These are phyloP conservation scores for Drosophila borealis DNA, from an alignment of 2,888 invertebrate species.

Conservation along the genomic window DNA sequence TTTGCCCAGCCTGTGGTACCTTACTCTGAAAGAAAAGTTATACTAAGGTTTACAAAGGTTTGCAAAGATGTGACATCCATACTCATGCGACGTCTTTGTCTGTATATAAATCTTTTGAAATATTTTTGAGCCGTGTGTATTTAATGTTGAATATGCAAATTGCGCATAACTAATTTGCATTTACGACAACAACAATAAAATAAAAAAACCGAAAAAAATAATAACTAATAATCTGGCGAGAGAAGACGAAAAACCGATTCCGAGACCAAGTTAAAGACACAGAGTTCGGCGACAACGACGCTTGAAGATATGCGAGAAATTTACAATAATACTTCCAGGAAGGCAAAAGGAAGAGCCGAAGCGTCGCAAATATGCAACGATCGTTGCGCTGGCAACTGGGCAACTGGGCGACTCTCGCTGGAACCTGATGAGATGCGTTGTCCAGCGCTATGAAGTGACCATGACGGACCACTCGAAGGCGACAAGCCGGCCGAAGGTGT, in stretches of 20 bases:
- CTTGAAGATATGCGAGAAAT: slow-evolving; percentile 77
- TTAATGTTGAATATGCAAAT: slow-evolving; percentile 80
- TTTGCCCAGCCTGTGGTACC: background rate
- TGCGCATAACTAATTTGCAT: slow-evolving; percentile 76
- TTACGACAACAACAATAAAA: slow-evolving; percentile 58
- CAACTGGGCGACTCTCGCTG: slow-evolving; percentile 2
- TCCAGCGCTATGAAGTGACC: slow-evolving; percentile 68
- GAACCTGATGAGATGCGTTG: slow-evolving; percentile 53
- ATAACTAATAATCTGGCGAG: slow-evolving; percentile 75
- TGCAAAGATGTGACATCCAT: background rate
- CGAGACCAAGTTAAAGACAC: slow-evolving; percentile 20
- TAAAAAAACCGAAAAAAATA: slow-evolving; percentile 37
- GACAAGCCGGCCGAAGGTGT: slow-evolving; percentile 61
- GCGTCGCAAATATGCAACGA: slow-evolving; percentile 47
- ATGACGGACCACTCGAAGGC: slow-evolving; percentile 60
- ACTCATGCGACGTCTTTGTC: slow-evolving; percentile 3
- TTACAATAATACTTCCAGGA: slow-evolving; percentile 81
- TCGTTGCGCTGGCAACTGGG: slow-evolving; percentile 22
- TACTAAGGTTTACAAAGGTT: background rate
- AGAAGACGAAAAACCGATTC: slow-evolving; percentile 40
- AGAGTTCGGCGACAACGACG: slow-evolving; percentile 56
- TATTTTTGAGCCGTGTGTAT: slow-evolving; percentile 44
- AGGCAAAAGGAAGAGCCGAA: slow-evolving; percentile 65
- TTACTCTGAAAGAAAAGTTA: background rate
- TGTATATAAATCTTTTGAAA: slow-evolving; percentile 24